phyloP scores from a whole-genome alignment of 2,113 vertebrate species.

The Thunnus maccoyii region DNA sequence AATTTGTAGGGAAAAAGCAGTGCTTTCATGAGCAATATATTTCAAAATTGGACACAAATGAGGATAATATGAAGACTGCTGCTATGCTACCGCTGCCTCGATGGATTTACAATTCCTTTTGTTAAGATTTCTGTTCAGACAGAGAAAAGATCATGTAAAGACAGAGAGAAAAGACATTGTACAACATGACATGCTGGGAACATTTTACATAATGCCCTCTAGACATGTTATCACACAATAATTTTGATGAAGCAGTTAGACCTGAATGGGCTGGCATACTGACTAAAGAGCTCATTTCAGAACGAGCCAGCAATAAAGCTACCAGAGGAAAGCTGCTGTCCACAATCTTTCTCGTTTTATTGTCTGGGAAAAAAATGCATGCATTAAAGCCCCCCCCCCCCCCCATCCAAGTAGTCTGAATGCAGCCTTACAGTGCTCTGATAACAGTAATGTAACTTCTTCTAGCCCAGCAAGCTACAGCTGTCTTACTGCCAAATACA shows the following conservation, averaged over 20 bases:
- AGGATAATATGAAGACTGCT: neutral
- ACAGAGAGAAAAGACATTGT: neutral
- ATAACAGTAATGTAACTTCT: conserved; percentile 34
- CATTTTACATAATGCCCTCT: conserved; percentile 7
- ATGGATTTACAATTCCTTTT: conserved; percentile 2
- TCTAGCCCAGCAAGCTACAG: conserved; percentile 21
- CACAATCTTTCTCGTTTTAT: conserved; percentile 38
- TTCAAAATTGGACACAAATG: neutral
- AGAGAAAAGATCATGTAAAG: neutral
- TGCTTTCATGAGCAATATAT: conserved; percentile 6
- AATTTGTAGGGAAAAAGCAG: conserved; percentile 11
- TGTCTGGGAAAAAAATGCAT: conserved; percentile 22
- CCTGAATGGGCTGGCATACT: conserved; percentile 6
- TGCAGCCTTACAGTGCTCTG: conserved; percentile 5
- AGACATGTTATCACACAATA: conserved; percentile 19
- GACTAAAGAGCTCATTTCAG: conserved; percentile 42
- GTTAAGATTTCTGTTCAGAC: neutral
- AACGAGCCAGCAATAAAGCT: conserved; percentile 38
- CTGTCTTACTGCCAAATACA: conserved; percentile 39
- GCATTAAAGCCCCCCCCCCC: conserved; percentile 21
- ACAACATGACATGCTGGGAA: conserved; percentile 14
- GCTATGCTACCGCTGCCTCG: neutral
- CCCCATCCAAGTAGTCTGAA: conserved; percentile 17
- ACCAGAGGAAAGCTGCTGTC: conserved; percentile 37
- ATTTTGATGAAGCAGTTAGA: conserved; percentile 39